Evolutionary conservation across 1,140 invertebrate species (phyloP).

Genomic region (Hypothenemus hampei): DNA sequence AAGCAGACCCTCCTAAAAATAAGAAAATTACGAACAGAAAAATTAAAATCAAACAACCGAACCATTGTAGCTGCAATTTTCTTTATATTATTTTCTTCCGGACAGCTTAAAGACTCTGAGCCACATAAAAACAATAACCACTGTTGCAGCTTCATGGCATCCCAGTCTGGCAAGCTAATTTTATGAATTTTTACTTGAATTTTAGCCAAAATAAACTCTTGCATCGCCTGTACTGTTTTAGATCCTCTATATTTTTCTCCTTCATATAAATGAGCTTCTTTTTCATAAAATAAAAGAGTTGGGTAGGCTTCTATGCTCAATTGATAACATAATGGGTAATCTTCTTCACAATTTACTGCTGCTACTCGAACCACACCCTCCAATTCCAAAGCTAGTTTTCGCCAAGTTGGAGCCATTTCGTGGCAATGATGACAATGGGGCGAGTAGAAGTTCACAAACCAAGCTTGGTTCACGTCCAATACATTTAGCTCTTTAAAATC

Average conservation of each 20-base stretch:
- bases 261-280: constrained; percentile 42
- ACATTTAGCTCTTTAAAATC: constrained; percentile 39
- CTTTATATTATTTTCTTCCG: constrained; percentile 49
- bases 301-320: constrained; percentile 50
- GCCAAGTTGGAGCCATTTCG: constrained; percentile 71
- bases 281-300: constrained; percentile 42
- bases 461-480: constrained; percentile 56
- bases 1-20: constrained; percentile 52
- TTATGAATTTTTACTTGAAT: constrained; percentile 39
- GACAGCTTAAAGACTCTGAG: constrained; percentile 50
- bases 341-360: constrained; percentile 79
- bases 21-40: constrained; percentile 21
- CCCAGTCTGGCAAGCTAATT: constrained; percentile 41
- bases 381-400: constrained; percentile 66
- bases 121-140: constrained; percentile 49
- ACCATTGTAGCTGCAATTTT: constrained; percentile 63
- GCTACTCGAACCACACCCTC: constrained; percentile 67
- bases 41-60: not conserved
- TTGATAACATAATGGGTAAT: constrained; percentile 64
- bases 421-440: constrained; percentile 82
- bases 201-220: constrained; percentile 47
- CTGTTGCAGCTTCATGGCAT: constrained; percentile 33
- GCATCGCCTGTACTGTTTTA: constrained; percentile 47
- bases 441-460: constrained; percentile 88
- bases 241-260: constrained; percentile 46